Evolutionary conservation across 2,888 invertebrate species (phyloP).

Genomic region (Polietes domitor): DNA sequence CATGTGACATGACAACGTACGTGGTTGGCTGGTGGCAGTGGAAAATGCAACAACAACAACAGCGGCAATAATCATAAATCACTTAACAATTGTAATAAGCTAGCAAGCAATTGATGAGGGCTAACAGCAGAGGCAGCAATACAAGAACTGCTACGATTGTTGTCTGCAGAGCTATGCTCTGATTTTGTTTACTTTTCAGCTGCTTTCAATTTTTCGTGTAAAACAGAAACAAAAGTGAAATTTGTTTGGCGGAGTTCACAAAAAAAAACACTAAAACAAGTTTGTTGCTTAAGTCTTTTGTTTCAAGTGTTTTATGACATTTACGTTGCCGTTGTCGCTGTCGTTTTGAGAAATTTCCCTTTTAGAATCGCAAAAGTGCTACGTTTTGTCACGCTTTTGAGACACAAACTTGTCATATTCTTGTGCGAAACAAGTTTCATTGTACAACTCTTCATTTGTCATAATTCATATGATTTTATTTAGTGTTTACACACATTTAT

Average conservation of each 20-base stretch:
- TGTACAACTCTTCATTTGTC: not conserved
- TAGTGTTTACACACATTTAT: not conserved
- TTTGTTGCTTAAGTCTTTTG: slow-evolving; percentile 44
- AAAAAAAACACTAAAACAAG: slow-evolving; percentile 20
- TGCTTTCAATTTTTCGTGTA: slow-evolving; percentile 21
- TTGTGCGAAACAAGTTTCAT: slow-evolving; percentile 6
- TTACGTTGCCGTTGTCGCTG: slow-evolving; percentile 32
- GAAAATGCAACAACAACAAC: slow-evolving; percentile 32
- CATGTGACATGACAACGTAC: not conserved
- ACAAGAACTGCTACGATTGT: not conserved
- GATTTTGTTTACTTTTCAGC: not conserved
- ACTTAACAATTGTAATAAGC: slow-evolving; percentile 40
- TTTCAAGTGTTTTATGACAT: slow-evolving; percentile 24
- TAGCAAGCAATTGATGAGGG: slow-evolving; percentile 15
- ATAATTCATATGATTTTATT: slow-evolving; percentile 10
- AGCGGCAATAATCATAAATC: slow-evolving; percentile 52
- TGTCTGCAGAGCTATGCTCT: slow-evolving; percentile 15
- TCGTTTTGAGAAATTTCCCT: slow-evolving; percentile 44
- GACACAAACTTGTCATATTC: slow-evolving; percentile 15
- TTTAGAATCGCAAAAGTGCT: slow-evolving; percentile 48
- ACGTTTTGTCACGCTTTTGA: slow-evolving; percentile 14
- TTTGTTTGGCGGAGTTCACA: not conserved
- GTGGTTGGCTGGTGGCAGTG: not conserved
- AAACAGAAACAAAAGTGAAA: slow-evolving; percentile 39
- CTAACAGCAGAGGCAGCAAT: not conserved